These are phyloP conservation scores for Petromus typicus DNA, from an alignment of 2,113 vertebrate genomes.

Conservation along the genomic window DNA sequence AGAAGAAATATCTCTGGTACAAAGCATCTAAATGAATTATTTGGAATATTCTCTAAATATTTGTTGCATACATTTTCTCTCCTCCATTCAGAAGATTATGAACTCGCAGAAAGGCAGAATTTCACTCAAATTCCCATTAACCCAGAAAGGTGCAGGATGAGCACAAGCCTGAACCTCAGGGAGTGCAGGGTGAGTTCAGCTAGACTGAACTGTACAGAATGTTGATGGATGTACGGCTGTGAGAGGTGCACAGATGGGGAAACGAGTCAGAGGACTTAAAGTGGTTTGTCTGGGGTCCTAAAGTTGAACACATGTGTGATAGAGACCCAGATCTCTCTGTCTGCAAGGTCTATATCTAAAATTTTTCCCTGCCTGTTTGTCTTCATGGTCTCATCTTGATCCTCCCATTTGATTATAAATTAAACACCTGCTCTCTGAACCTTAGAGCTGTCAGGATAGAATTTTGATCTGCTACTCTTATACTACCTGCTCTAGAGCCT, in stretches of 20 bases:
- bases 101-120: neutral
- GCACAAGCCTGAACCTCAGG: neutral
- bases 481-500: neutral
- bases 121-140: neutral
- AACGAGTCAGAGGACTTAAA: neutral
- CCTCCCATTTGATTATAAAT: neutral
- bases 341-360: neutral
- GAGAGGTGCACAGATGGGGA: neutral
- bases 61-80: neutral
- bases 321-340: neutral
- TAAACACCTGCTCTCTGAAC: neutral
- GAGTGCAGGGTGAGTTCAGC: slow-evolving; percentile 16
- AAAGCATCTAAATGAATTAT: slow-evolving; percentile 11
- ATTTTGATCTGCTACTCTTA: neutral
- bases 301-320: neutral
- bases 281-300: neutral
- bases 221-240: slow-evolving; percentile 55
- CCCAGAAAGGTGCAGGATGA: neutral
- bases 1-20: neutral
- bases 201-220: slow-evolving; percentile 65
- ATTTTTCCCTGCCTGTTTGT: neutral
- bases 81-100: neutral
- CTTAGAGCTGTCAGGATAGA: neutral
- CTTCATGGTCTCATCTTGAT: neutral
- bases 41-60: neutral